Evolutionary conservation across 2,888 invertebrate genomes (phyloP), one percentile per base, ranked within the genome.

Genomic region (Formica aserva): DNA sequence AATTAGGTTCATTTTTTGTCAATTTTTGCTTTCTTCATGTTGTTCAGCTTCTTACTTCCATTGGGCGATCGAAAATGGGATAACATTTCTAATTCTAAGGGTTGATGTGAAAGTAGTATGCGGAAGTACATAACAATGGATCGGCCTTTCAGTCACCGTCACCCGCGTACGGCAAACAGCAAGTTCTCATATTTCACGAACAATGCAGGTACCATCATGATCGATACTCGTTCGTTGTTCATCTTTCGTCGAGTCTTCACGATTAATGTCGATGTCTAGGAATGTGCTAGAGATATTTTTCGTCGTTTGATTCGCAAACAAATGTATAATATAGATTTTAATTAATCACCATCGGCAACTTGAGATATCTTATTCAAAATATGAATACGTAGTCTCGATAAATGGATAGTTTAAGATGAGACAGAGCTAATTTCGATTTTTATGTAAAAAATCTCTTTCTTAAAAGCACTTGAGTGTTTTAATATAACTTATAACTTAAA

Each of bases 171-270:
- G 45, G 74, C 74, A 85, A 83, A 85, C 74, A 85, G 60, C 32
- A 80, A 74, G 74, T 84, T 84, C 75, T 80, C 80, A 41, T 65
- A 65, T 80, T 81, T 75, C 48, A n/a, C 26, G 63, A 80, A 85
- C 84, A 85, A 84, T 85, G 52, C 81, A 69, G 76, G 60, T 75
- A 81, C 71, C 38, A 57, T 41, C 48, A 60, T 85, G 75, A 84
- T 84, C 85, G 75, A 85, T 85, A 84, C 72, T 76, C 71, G 60
- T 69, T 69, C 69, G 48, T 60, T 41, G 67, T 52, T 41, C 78
- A 48, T 22, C 41, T 62, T 85, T 85, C 75, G 75, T 76, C 75
- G 41, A 62, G 60, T 60, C 63, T n/a, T 85, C 22, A 75, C 48
- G 75, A 84, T 84, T 57, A 48, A n/a, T 26, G 22, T 18, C n/a